These are phyloP conservation scores for Athalia circularis DNA, from an alignment of 2,888 invertebrate genomes.

Conservation along the genomic window DNA sequence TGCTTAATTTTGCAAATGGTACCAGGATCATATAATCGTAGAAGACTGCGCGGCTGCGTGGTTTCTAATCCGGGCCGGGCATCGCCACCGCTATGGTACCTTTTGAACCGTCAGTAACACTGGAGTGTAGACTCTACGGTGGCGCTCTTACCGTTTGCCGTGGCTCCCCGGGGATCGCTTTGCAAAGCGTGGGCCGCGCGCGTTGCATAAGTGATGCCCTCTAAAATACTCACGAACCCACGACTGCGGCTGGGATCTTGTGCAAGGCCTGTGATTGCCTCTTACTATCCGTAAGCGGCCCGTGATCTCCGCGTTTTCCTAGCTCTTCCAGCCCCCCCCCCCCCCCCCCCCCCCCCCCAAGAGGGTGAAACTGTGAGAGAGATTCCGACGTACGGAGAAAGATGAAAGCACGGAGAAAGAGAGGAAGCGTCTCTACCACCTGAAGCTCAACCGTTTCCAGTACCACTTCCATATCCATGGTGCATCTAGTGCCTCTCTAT, in stretches of 20 bases:
- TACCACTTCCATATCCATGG: conserved; percentile 33
- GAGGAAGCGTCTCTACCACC: not conserved
- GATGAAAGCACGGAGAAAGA: not conserved
- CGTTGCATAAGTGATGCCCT: conserved; percentile 71
- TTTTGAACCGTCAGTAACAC: conserved; percentile 19
- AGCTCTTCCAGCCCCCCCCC: conserved; percentile 10
- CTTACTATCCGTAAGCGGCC: conserved; percentile 43
- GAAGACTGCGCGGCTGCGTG: not conserved
- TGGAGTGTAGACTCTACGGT: conserved; percentile 10
- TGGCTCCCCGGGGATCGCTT: conserved; percentile 69
- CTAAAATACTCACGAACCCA: conserved; percentile 64
- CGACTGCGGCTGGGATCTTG: conserved; percentile 57
- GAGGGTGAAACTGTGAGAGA: conserved; percentile 16
- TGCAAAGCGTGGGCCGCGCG: conserved; percentile 65
- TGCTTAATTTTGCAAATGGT: not conserved
- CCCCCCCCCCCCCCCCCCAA: conserved; percentile 7
- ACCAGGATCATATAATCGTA: too few species aligned
- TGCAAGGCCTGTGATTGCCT: conserved; percentile 42
- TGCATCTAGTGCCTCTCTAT: conserved; percentile 33
- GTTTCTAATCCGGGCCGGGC: conserved; percentile 4
- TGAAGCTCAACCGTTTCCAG: conserved; percentile 31
- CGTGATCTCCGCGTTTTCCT: conserved; percentile 23
- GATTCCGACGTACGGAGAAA: not conserved
- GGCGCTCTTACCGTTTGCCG: conserved; percentile 37
- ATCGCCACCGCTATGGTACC: conserved; percentile 13